phyloP scores from a whole-genome alignment of 2,888 invertebrate genomes.

The Apamea anceps region DNA sequence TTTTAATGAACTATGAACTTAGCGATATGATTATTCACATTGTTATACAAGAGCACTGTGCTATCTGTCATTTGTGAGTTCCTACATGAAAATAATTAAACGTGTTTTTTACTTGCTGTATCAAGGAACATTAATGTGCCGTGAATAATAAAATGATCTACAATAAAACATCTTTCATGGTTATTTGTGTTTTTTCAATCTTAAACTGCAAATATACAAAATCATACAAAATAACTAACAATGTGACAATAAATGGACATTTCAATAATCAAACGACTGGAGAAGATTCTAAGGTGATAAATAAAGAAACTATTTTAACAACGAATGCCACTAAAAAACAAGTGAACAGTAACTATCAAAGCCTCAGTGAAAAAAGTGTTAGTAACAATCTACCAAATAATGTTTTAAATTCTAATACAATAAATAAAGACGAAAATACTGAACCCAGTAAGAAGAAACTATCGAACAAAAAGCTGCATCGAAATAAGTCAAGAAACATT shows the following conservation, averaged over 20 bases:
- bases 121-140: background rate
- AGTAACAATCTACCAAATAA: background rate
- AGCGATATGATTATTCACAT: constrained; percentile 10
- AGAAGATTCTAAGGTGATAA: background rate
- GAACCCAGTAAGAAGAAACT: background rate
- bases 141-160: constrained; percentile 35
- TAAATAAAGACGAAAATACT: background rate
- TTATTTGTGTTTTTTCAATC: constrained; percentile 14
- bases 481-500: background rate
- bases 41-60: constrained; percentile 14
- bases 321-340: background rate
- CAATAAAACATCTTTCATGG: background rate
- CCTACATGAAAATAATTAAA: background rate
- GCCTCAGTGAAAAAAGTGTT: background rate
- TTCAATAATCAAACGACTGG: background rate
- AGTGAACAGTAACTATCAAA: background rate
- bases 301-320: background rate
- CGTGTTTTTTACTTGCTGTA: background rate
- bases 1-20: constrained; percentile 40
- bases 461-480: background rate
- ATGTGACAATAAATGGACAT: constrained; percentile 5
- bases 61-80: background rate
- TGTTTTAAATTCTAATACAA: background rate
- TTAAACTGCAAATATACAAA: background rate
- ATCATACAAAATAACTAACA: background rate